Evolutionary conservation across 2,113 vertebrate genomes (phyloP), one percentile per base, ranked within the genome.

Genomic region (Uropsilus gracilis): DNA sequence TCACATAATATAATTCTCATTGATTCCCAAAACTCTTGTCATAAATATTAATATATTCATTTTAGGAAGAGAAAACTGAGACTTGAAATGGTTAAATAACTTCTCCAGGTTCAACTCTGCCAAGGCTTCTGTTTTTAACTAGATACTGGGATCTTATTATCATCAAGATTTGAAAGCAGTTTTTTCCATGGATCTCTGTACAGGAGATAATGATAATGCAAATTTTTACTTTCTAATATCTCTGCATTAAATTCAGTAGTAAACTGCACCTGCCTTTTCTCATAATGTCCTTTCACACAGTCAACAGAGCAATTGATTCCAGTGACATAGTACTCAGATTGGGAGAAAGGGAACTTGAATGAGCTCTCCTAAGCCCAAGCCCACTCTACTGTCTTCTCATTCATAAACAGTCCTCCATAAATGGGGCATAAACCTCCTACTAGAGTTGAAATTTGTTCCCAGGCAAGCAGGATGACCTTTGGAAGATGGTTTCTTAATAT

Each of bases 21-120:
- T 86, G 37, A 86, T 32, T 82, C 32, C 50, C 59, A 34, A 18
- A 53, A 64, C 76, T 68, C 8, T 30, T 92, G 22, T 61, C 53
- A 59, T 8, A 50, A 17, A 59, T 63, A 53, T 37, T 66, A 64
- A 3, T 30, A 50, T 16, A 20, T 8, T 89, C 68, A 77, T 68
- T 59, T 82, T 22, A 59, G 57, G 3, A 86, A 89, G 42, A 94
- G 75, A 83, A 89, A 92, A 87, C 76, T 44, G 30, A 34, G 8
- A 34, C 37, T 68, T 8, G 30, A 16, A 50, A 34, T 34, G 24
- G 28, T 63, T 88, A 64, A 3, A 12, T 50, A 66, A 46, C 8
- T 81, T 86, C 16, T 28, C 10, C n/a, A 76, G 50, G 26, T 34
- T 75, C 37, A 76, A 26, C 53, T 71, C 20, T 53, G 30, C 10